phyloP scores from a whole-genome alignment of 2,888 invertebrate species.

The Eurytoma californica region DNA sequence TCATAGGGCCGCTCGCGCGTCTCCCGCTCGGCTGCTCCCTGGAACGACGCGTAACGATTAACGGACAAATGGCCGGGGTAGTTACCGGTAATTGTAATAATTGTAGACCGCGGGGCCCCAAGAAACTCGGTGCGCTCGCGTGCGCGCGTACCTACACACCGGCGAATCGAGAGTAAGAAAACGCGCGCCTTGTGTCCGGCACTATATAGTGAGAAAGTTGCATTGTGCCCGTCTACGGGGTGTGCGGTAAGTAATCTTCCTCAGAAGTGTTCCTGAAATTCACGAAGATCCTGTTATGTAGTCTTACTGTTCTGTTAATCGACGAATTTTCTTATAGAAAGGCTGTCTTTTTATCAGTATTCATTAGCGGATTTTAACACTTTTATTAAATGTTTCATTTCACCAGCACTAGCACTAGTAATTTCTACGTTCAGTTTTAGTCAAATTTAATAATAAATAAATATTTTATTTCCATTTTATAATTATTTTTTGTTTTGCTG shows the following conservation, averaged over 20 bases:
- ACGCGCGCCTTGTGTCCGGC: constrained; percentile 67
- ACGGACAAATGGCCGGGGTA: constrained; percentile 70
- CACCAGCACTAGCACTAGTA: no score
- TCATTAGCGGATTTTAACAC: no score
- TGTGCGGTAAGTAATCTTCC: constrained; percentile 7
- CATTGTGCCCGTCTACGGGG: constrained; percentile 44
- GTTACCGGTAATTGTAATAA: constrained; percentile 74
- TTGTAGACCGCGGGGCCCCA: constrained; percentile 62
- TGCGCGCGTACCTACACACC: neutral
- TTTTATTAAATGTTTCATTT: no score
- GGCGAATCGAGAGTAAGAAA: constrained; percentile 39
- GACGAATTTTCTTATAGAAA: no score
- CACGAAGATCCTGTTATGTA: no score
- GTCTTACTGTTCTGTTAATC: no score
- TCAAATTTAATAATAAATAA: no score
- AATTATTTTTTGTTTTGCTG: no score
- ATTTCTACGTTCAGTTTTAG: no score
- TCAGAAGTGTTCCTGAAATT: no score
- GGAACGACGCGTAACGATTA: constrained; percentile 69
- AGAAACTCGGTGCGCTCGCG: constrained; percentile 39
- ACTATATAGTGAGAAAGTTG: constrained; percentile 57
- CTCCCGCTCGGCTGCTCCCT: constrained; percentile 25
- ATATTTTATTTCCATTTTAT: no score
- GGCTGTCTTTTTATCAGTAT: no score
- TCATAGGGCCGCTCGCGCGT: constrained; percentile 53